These are phyloP conservation scores for Oophaga sylvatica DNA, from an alignment of 2,797 vertebrate genomes.

Conservation along the genomic window DNA sequence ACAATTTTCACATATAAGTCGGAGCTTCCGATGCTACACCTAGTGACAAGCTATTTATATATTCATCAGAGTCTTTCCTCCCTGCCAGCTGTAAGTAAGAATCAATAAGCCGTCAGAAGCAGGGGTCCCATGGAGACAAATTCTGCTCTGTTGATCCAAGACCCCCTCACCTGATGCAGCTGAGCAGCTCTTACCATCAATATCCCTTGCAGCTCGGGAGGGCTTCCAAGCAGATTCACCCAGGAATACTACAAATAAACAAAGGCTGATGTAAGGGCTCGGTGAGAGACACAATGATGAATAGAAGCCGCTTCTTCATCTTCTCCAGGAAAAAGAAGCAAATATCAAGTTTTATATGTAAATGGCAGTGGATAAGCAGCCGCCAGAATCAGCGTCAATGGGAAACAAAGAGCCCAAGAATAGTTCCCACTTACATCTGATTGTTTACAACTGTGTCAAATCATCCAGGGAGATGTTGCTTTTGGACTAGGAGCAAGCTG, in stretches of 20 bases:
- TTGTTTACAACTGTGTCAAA: constrained; percentile 1
- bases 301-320: background rate
- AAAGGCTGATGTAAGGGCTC: too few relatives aligned
- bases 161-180: background rate
- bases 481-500: constrained; percentile 9
- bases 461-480: background rate
- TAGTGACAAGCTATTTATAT: background rate
- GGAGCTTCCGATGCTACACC: background rate
- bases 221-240: background rate
- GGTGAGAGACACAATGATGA: too few relatives aligned
- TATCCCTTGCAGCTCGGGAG: background rate
- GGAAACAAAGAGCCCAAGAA: background rate
- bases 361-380: background rate
- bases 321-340: background rate
- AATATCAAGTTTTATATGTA: constrained; percentile 22
- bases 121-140: background rate
- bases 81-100: constrained; percentile 1
- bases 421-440: background rate
- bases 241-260: background rate
- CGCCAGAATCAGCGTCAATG: background rate
- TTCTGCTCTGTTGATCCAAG: background rate
- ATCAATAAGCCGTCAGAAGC: constrained; percentile 10
- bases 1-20: background rate
- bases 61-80: background rate
- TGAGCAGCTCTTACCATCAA: background rate